These are phyloP conservation scores for Ceriagrion tenellum DNA, from an alignment of 2,888 invertebrate genomes.

Conservation along the genomic window DNA sequence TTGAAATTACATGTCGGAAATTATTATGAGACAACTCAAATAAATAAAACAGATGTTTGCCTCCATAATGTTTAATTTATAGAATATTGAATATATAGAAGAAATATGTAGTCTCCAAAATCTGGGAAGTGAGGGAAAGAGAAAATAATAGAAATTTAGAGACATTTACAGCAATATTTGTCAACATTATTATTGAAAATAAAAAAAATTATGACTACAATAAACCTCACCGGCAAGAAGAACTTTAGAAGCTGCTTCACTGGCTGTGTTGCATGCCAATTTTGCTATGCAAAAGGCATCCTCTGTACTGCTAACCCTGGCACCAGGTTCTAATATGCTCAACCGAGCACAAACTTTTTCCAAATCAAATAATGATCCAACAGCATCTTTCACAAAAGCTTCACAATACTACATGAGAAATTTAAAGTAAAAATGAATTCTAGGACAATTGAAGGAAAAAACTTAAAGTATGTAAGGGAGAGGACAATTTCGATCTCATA, in stretches of 20 bases:
- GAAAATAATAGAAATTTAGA: no score
- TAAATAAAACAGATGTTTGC: no score
- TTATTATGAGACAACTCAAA: no score
- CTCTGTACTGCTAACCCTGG: constrained; percentile 81
- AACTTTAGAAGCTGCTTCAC: constrained; percentile 59
- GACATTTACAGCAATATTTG: no score
- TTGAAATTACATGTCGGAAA: no score
- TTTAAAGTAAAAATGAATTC: constrained; percentile 58
- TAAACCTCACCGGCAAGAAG: constrained; percentile 63
- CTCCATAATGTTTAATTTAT: no score
- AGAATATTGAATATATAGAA: no score
- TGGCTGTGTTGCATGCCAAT: constrained; percentile 77
- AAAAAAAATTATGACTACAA: no score
- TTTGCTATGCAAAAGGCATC: constrained; percentile 80
- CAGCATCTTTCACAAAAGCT: constrained; percentile 83
- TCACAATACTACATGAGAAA: constrained; percentile 82
- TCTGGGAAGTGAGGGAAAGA: no score
- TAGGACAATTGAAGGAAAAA: neutral
- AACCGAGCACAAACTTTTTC: constrained; percentile 82
- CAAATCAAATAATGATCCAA: constrained; percentile 81
- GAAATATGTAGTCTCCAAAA: no score
- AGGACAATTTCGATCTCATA: no score
- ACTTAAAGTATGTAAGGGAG: neutral
- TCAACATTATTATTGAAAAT: no score
- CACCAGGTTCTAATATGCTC: constrained; percentile 79